Evolutionary conservation across 2,113 vertebrate species (phyloP).

Genomic region (Mobula birostris): DNA sequence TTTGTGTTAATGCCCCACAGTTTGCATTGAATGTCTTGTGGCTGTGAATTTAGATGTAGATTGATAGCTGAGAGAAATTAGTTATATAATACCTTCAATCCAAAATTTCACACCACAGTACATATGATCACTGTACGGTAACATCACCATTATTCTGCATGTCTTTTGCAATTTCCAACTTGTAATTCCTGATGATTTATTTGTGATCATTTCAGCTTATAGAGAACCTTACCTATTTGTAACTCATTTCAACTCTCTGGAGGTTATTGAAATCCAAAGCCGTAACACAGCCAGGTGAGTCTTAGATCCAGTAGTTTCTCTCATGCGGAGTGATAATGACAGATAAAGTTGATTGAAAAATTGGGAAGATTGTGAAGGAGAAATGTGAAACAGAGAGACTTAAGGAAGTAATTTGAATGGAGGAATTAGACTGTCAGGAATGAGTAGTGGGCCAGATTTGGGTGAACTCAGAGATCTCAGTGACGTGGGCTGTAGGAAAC

Average conservation of each 20-base stretch:
- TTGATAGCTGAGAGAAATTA: neutral
- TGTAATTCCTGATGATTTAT: neutral
- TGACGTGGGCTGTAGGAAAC: too few relatives aligned
- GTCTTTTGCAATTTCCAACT: neutral
- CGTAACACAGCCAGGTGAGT: slow-evolving; percentile 80
- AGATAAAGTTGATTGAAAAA: too few relatives aligned
- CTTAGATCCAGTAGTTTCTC: neutral
- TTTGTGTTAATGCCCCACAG: neutral
- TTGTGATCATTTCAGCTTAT: slow-evolving; percentile 65
- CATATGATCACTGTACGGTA: neutral
- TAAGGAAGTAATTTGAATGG: too few relatives aligned
- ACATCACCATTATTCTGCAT: neutral
- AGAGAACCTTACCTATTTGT: slow-evolving; percentile 95
- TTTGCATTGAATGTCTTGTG: neutral
- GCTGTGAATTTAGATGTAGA: neutral
- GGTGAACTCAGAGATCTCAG: too few relatives aligned
- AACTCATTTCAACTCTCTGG: slow-evolving; percentile 95
- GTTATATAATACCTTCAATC: neutral
- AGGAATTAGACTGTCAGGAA: too few relatives aligned
- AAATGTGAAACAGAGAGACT: too few relatives aligned
- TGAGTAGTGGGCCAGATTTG: too few relatives aligned
- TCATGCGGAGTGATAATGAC: too few relatives aligned
- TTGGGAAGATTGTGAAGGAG: too few relatives aligned
- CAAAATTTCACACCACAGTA: neutral
- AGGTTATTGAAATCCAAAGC: slow-evolving; percentile 92